Base-by-base conservation (phyloP, 2,797 vertebrate species). In the Macrochelys suwanniensis region DNA sequence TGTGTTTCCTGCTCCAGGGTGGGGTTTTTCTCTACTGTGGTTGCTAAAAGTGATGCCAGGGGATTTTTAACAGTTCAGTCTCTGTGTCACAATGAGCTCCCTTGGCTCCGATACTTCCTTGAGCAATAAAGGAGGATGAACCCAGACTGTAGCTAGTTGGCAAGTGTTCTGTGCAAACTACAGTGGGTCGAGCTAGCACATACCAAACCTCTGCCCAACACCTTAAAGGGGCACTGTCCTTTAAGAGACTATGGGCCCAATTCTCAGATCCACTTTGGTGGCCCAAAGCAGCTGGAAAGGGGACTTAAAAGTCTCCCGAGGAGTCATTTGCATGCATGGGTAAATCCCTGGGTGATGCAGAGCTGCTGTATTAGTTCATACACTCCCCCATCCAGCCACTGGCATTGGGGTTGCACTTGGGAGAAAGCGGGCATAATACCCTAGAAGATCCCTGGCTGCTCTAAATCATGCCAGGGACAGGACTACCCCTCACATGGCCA, bases 181-280 rank as follows among this genome's bases (percentile, higher is more conserved):
- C 7, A 3, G 56, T 4, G 28, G 25, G 71, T 7, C 10, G 16
- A 33, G 9, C 45, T 77, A 16, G 74, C 13, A 2, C 42, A 47
- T 6, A 31, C 33, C n/a, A 28, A 17, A 85, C 26, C 2, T 5
- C 74, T 49, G 37, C 0, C 0, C 33, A 53, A 33, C 33, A 80
- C 11, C 11, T n/a, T 37, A 6, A 33, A 1, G 49, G 47, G 31
- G n/a, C 65, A 11, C 26, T 21, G 17, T 2, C 0, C 5, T 59
- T 17, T 54, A 77, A 15, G 31, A 92, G n/a, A 71, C 17, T 21
- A 42, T 4, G 10, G 21, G 33, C 5, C 65, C 65, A 71, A 83
- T 25, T 50, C 53, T 19, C 7, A 87, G 45, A 6, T 45, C 47
- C 4, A 11, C 6, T 90, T 71, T 50, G 19, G 16, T 25, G 33